These are phyloP conservation scores for Phallusia fumigata DNA, from an alignment of 23 tunicate species.

Conservation along the genomic window DNA sequence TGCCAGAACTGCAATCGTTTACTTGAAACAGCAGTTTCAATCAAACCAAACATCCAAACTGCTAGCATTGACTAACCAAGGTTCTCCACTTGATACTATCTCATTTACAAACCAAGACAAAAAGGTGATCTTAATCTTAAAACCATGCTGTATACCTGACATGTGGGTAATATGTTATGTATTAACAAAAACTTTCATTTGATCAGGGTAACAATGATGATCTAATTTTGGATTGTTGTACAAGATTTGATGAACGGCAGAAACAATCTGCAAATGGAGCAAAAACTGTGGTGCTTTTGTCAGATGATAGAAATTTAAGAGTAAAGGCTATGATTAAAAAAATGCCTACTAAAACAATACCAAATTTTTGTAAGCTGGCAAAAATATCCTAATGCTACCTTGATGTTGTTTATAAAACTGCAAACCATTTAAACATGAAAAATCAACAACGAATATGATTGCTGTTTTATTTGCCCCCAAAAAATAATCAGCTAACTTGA, in stretches of 20 bases:
- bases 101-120: constrained; percentile 36
- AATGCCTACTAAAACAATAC: constrained; percentile 56
- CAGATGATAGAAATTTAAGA: constrained; percentile 84
- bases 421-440: no score
- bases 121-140: not conserved
- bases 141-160: no score
- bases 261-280: not conserved
- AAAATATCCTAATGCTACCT: not conserved
- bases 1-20: constrained; percentile 43
- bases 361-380: constrained; percentile 74
- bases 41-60: constrained; percentile 22
- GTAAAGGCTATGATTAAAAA: constrained; percentile 58
- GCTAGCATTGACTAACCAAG: constrained; percentile 56
- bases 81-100: constrained; percentile 47
- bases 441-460: no score
- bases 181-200: not conserved
- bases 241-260: constrained; percentile 25
- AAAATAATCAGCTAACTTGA: no score
- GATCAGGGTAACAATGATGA: constrained; percentile 68
- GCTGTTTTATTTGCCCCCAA: no score
- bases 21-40: constrained; percentile 35
- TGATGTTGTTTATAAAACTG: no score
- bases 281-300: constrained; percentile 47
- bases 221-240: constrained; percentile 58
- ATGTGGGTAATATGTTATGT: no score